Base-by-base conservation (phyloP, 1,140 invertebrate species). In the Hyphantria cunea region DNA sequence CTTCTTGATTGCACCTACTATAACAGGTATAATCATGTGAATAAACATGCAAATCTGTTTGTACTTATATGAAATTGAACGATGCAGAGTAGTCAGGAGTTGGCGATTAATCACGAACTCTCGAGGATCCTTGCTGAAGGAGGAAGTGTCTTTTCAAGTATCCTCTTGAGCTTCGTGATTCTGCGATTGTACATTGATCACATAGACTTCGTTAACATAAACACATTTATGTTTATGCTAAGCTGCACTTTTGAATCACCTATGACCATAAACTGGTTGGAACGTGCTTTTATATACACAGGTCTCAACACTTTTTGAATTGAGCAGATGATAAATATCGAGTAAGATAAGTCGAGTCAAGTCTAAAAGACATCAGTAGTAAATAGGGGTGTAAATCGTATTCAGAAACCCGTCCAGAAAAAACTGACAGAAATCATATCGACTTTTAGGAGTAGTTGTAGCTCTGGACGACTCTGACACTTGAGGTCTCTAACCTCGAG, bases 131-230 rank as follows among this genome's bases (percentile, higher is more conserved):
- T 60, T 60, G 56, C 56, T 15, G 11, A 44, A 64, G 53, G 58
- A 72, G 62, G 65, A 64, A 68, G 62, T 47, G 37, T 14, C 39
- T 25, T 25, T 44, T 33, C 41, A 48, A 63, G 49, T 54, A 65
- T 54, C 60, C 52, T 55, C 60, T 64, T 17, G 33, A 63, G 41
- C 39, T 67, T 64, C 69, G 61, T 72, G 66, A 66, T 63, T 72
- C 60, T 14, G 55, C 64, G 60, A 66, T 66, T 66, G 55, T 68
- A 66, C 66, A 49, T 60, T 66, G 66, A 70, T 70, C 64, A 70
- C 66, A 55, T 60, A 55, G 55, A 60, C 67, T n/a, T 73, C 58
- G 61, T 69, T 66, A 69, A 45, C 64, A 66, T 66, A 69, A 65
- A 69, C 64, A 66, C 34, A 13, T 58, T 66, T 55, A 72, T 63